Base-by-base conservation (phyloP, 2,113 vertebrate genomes). In the Petromus typicus region DNA sequence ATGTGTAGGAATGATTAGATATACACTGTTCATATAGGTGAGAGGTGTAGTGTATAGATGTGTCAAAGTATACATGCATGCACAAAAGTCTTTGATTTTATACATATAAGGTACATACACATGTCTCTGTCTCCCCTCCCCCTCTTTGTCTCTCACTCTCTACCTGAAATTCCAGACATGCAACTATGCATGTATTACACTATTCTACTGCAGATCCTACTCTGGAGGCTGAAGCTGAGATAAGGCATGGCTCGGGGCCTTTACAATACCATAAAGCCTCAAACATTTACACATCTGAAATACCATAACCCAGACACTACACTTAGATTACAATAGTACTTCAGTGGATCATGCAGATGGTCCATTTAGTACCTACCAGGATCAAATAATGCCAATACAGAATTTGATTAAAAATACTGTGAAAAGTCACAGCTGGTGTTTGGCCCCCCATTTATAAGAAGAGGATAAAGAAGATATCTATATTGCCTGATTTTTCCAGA, bases 201-300 rank as follows among this genome's bases (percentile, higher is more conserved):
- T 71, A 54, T 69, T 56, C 76, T 30, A 61, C 48, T n/a, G 67
- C 45, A 92, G 61, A 90, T 85, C 32, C 89, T 94, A 30, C 56
- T 95, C 64, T 85, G 73, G 54, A 93, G 81, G 57, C 57, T 89
- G 48, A 66, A 76, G 34, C 14, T 93, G 63, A 96, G 95, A 96
- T 91, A 96, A 96, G 71, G 57, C 54, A 89, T 69, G 66, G 76
- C 83, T 94, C 75, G 34, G 61, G 76, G 79, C 82, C 82, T 97
- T 95, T 85, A 86, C 71, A 56, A 86, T n/a, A 75, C 63, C 69
- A 84, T 59, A 86, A 96, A 88, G 48, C 51, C 45, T 87, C 81
- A 95, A 94, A 79, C 64, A 94, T 71, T 94, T 82, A 86, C 64
- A 91, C 93, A 93, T 59, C 83, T 94, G 82, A 95, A 96, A 96